Conservation (phyloP, 2,888 invertebrate genomes). For the Aphrophora alni region DNA sequence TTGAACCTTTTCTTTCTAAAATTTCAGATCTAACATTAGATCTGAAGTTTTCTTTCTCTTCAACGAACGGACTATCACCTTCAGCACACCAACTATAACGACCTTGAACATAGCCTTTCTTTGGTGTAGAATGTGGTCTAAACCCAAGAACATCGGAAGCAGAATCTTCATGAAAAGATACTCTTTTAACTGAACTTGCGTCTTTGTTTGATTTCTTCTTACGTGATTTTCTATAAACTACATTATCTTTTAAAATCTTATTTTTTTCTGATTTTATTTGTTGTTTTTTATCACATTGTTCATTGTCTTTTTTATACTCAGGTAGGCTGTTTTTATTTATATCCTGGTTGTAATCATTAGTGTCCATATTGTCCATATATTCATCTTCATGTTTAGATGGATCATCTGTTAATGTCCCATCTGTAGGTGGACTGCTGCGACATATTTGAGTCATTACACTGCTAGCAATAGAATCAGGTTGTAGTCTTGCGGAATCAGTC, state of each 20-base stretch:
- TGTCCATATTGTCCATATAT: not conserved
- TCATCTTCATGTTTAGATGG: not conserved
- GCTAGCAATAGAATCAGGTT: constrained; percentile 21
- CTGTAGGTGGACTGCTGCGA: not conserved
- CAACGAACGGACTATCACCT: constrained; percentile 26
- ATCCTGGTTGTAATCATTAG: not conserved
- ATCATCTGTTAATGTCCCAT: not conserved
- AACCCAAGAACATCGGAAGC: not conserved
- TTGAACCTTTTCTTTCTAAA: constrained; percentile 32
- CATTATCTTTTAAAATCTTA: constrained; percentile 15
- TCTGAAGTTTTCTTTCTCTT: constrained; percentile 28
- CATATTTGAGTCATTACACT: constrained; percentile 11
- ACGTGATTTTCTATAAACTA: constrained; percentile 33
- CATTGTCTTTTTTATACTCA: not conserved
- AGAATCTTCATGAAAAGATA: constrained; percentile 47
- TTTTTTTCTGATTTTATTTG: not conserved
- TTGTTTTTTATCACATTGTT: not conserved
- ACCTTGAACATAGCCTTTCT: constrained; percentile 29
- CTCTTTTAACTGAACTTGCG: constrained; percentile 39
- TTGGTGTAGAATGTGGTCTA: constrained; percentile 7
- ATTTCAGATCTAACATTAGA: constrained; percentile 25
- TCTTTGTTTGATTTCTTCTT: constrained; percentile 26
- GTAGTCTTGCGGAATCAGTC: not conserved
- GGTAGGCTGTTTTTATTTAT: not conserved
- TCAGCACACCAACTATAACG: constrained; percentile 37